phyloP scores from a whole-genome alignment of 2,113 vertebrate genomes.

The Apus apus region DNA sequence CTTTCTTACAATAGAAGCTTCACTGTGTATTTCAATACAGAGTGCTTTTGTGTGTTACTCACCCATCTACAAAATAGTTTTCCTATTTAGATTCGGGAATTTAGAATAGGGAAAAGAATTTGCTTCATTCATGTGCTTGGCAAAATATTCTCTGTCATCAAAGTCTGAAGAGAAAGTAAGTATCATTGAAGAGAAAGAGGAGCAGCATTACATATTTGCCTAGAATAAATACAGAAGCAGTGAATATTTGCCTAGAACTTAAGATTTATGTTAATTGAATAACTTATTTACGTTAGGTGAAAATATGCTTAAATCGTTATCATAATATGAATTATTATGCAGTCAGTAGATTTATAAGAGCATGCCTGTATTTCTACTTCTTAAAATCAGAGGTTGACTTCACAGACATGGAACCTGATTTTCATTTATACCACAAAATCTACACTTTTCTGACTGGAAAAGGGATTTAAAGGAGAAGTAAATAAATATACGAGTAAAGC shows the following conservation, averaged over 20 bases:
- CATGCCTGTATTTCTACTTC: background rate
- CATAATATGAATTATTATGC: background rate
- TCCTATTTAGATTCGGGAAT: background rate
- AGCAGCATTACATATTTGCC: background rate
- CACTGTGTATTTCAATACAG: conserved; percentile 16
- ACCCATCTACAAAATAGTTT: background rate
- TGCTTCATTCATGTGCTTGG: background rate
- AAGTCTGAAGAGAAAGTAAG: background rate
- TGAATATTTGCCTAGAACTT: background rate
- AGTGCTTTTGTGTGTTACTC: conserved; percentile 12
- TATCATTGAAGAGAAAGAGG: background rate
- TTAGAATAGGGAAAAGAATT: conserved; percentile 7
- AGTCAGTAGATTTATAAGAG: background rate
- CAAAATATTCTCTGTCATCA: background rate
- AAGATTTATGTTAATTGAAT: background rate
- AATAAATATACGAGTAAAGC: background rate
- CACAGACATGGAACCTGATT: background rate
- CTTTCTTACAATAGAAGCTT: conserved; percentile 37
- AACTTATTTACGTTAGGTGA: background rate
- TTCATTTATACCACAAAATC: background rate
- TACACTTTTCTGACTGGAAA: background rate
- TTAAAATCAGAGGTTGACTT: background rate
- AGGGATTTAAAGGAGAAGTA: conserved; percentile 3
- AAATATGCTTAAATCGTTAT: background rate
- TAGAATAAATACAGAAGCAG: background rate